Conservation (phyloP, 2,888 invertebrate species). For the Poecilus cupreus region DNA sequence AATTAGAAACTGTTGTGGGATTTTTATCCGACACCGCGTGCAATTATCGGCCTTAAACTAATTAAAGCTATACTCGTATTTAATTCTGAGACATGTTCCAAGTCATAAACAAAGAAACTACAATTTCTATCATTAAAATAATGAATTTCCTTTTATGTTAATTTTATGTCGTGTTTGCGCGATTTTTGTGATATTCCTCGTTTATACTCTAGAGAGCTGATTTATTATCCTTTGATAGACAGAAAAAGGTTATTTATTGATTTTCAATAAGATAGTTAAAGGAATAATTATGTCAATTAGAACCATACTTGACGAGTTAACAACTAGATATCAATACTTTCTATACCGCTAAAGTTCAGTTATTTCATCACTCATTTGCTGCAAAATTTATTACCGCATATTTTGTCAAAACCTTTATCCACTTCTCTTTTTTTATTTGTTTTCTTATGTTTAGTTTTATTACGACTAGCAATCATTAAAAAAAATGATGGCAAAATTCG, state of each 20-base stretch:
- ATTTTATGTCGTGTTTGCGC: not conserved
- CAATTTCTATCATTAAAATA: conserved; percentile 1
- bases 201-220: not conserved
- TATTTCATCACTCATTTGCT: not conserved
- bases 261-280: conserved; percentile 14
- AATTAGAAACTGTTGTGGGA: not conserved
- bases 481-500: no score
- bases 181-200: not conserved
- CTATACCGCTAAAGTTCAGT: not conserved
- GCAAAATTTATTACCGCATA: no score
- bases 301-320: not conserved
- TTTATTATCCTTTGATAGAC: not conserved
- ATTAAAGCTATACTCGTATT: not conserved
- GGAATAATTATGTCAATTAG: conserved; percentile 12
- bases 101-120: conserved; percentile 8
- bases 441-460: no score
- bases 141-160: conserved; percentile 23
- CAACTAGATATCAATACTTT: no score
- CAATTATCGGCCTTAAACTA: not conserved
- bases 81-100: not conserved
- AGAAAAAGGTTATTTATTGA: not conserved
- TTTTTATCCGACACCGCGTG: not conserved
- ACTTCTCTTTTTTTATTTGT: no score
- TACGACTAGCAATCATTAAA: no score
- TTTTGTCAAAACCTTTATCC: no score